Conservation (phyloP, 2,113 vertebrate genomes). For the Rhynchomys soricoides region DNA sequence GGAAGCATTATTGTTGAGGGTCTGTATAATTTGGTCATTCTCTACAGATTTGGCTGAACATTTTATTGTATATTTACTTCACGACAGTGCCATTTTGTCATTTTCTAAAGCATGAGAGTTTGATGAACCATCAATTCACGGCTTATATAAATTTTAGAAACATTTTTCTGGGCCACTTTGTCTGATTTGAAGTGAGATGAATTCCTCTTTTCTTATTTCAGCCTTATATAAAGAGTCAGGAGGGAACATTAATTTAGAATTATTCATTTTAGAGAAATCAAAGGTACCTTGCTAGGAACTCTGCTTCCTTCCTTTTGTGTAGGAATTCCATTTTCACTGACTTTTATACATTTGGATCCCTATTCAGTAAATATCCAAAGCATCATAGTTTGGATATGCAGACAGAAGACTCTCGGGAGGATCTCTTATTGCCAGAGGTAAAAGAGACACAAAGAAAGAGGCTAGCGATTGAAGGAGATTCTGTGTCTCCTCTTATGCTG, state of each 20-base stretch:
- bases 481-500: background rate
- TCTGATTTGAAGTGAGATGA: conserved; percentile 29
- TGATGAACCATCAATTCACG: conserved; percentile 10
- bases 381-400: background rate
- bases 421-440: background rate
- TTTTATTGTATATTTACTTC: background rate
- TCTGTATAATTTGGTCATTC: conserved; percentile 19
- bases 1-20: background rate
- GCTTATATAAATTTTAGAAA: conserved; percentile 36
- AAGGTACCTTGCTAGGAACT: background rate
- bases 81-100: conserved; percentile 16
- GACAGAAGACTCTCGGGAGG: background rate
- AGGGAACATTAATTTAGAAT: conserved; percentile 43
- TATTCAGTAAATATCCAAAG: background rate
- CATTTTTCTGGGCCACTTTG: conserved; percentile 20
- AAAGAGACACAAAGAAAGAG: background rate
- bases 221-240: background rate
- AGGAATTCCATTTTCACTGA: conserved; percentile 35
- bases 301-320: background rate
- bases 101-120: conserved; percentile 20
- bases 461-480: background rate
- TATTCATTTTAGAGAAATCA: conserved; percentile 53
- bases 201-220: background rate
- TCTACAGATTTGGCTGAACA: background rate
- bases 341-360: background rate